Evolutionary conservation across 2,888 invertebrate genomes (phyloP), one percentile per base, ranked within the genome.

Genomic region (Cosmorhoe ocellata): DNA sequence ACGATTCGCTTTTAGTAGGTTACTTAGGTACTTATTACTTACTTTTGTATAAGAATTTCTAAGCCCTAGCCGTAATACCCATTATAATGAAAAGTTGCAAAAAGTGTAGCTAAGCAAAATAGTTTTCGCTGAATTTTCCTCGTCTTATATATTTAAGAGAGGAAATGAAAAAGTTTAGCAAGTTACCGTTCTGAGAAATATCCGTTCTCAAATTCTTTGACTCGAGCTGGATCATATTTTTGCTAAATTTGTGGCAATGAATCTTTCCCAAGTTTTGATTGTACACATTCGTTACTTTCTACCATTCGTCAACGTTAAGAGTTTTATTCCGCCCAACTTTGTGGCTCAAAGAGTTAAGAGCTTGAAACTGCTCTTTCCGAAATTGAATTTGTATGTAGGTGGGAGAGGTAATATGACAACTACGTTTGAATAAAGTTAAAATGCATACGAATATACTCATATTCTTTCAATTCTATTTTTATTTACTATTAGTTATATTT

Each of bases 241-340:
- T 74, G 72, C 67, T 67, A 77, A 80, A 81, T 81, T 81, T 78
- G 74, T 68, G 75, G 81, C 81, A 77, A 84, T 86, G 81, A 85
- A 85, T 85, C 84, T 86, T 76, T 77, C 67, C 78, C 70, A 87
- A 86, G 84, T 87, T 87, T 83, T 85, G 84, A 87, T 85, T 84
- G 80, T 81, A 80, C 80, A 81, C 83, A 86, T 87, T 84, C 79
- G 83, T 85, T 81, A 84, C 79, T 70, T 72, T 66, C 69, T 69
- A 68, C 75, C 71, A 81, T 83, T 79, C 80, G 80, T 84, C 84
- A 83, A 71, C 77, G 74, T 67, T 74, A 76, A 72, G 76, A 78
- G 76, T 74, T 74, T 67, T 69, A 71, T 71, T 77, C 64, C 73
- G 71, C 74, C 75, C 74, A 80, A 83, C 81, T 81, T 81, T 71